Base-by-base conservation (phyloP, 2,797 vertebrate species). In the Bovichtus variegatus region DNA sequence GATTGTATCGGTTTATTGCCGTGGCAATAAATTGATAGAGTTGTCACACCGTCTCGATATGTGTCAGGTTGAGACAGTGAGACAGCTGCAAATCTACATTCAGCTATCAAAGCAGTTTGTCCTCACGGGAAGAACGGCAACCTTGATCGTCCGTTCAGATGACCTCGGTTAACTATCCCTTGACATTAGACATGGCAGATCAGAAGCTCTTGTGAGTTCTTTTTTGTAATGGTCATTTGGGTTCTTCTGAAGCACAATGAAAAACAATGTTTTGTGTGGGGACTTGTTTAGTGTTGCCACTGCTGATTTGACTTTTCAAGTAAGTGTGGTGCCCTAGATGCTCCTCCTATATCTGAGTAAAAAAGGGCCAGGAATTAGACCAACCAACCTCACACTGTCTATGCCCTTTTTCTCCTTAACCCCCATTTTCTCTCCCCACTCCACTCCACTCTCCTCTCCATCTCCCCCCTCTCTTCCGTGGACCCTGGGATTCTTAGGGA, bases 401-500 rank as follows among this genome's bases (percentile, higher is more conserved):
- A 1, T 16, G 53, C 16, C 40, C 46, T 6, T 11, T 44, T 58
- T 53, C 50, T 76, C 41, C 21, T 59, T 71, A 62, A 58, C 57
- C 60, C 75, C 43, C 68, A 70, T 80, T 69, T 71, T 9, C 50
- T 74, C 62, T 36, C 29, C 41, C 46, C 65, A 29, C 55, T 80
- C 65, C 21, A 59, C 38, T 64, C 21, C 46, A 47, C 36, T 63
- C 9, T 18, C 53, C 19, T 31, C 43, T 74, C 50, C 38, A 54
- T 50, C 49, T 74, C 58, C 40, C 60, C 49, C 64, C 34, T 64
- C 43, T 74, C 63, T 71, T 75, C 47, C 46, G 53, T 86, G 76
- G 82, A 80, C 75, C 63, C 62, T 59, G 74, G 54, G 72, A 77
- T 81, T 82, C 79, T 74, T 61, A 21, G 57, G 74, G 57, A 63